A percentile compares a stretch with the other conserved stretches of the same genome.
phyloP scores from a whole-genome alignment of 2,888 invertebrate genomes.

The Bhutanitis thaidina region DNA sequence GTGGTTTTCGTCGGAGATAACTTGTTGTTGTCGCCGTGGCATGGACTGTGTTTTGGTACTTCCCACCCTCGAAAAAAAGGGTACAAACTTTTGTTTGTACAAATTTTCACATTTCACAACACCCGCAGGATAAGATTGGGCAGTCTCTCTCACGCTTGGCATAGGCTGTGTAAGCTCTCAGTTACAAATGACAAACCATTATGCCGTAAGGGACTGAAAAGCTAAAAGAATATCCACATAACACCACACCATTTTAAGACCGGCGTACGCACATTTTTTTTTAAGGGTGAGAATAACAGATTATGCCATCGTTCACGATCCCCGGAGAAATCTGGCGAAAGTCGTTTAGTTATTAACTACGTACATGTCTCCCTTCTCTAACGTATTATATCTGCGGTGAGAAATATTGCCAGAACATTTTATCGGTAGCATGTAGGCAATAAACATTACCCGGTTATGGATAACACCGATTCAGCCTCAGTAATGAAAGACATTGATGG shows the following conservation, averaged over 20 bases:
- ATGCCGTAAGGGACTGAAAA: neutral
- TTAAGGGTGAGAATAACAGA: constrained; percentile 24
- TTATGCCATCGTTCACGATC: constrained; percentile 28
- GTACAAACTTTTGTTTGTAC: too few species aligned
- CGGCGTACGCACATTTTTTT: constrained; percentile 26
- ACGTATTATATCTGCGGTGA: neutral
- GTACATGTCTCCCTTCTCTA: neutral
- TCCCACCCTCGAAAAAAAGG: too few species aligned
- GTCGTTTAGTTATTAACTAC: constrained; percentile 21
- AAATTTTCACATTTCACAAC: too few species aligned
- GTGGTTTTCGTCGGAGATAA: too few species aligned
- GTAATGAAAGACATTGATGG: too few species aligned
- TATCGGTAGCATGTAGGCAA: neutral
- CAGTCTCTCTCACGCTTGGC: too few species aligned
- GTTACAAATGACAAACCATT: too few species aligned
- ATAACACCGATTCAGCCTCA: neutral
- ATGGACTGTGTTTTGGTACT: too few species aligned
- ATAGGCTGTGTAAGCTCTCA: too few species aligned
- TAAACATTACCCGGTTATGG: neutral
- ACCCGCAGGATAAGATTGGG: too few species aligned
- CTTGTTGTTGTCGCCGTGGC: too few species aligned
- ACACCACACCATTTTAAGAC: constrained; percentile 6
- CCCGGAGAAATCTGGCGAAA: constrained; percentile 33
- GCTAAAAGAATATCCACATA: neutral
- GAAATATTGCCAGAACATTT: neutral